Evolutionary conservation across 35 echinoderm and acorn worm genomes (phyloP), one percentile per base, ranked within the genome.

Genomic region (Diadema setosum): DNA sequence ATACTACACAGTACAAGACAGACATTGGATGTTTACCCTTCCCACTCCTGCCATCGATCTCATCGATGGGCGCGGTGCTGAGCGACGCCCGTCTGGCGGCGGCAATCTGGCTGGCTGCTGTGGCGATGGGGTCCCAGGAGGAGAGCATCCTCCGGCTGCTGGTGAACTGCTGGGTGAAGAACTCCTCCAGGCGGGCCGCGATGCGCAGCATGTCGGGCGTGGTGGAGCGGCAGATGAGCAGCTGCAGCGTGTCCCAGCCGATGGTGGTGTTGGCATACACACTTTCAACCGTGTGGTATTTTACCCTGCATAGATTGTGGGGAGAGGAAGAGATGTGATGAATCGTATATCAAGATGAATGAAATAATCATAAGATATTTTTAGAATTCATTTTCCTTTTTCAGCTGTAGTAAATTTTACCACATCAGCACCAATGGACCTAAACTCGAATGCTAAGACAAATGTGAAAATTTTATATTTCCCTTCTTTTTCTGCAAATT

Each of bases 121-220:
- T 35, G 7, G 31, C 15, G 0, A 84, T 75, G 26, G 91, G 87
- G 50, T 93, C 83, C 95, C 86, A 93, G 1, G 87, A 74, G 4
- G 91, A 89, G 82, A 97, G 46, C 90, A 97, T 93, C 65, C 85
- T 83, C 83, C 94, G 91, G 63, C 92, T 94, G 81, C 88, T 94
- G 60, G 88, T 41, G 42, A 98, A 84, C 75, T 98, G 96, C 81
- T 98, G 96, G 34, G 83, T 92, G 55, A 98, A 90, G 65, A 98
- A 98, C 85, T 98, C 96, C 86, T 94, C 93, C 14, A 98, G 69
- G 3, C 93, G 89, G 23, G 59, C 83, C 5, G 81, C 74, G 31
- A 86, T 92, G 60, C 91, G 93, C 45, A 98, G 80, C 20, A 98
- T 81, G 70, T 94, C 96, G 27, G 96, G 96, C 67, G 96, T 94